Evolutionary conservation across 2,888 invertebrate species (phyloP), one percentile per base, ranked within the genome.

Genomic region (Heliconius ethilla): DNA sequence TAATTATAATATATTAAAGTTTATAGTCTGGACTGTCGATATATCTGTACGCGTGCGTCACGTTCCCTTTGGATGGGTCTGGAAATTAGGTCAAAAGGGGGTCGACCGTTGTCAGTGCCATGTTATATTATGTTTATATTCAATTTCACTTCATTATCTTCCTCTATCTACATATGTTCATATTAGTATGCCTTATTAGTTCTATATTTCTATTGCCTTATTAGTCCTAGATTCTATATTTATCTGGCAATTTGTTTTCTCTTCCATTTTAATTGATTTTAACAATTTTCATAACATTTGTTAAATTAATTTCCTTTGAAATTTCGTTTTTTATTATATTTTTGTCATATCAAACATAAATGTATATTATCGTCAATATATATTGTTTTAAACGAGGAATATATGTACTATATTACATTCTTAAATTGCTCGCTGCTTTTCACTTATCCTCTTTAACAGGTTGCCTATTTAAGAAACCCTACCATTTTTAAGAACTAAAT

Each of bases 1-100:
- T n/a, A 33, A 45, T 69, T 40, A 70, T 70, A 40, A 25, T 70
- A 70, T 70, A 63, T 9, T 27, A 37, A 72, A 62, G 15, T 25
- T 13, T 73, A 25, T 33, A 33, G 25, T 70, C 66, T 70, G 70
- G 22, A 51, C 63, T 75, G 70, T 69, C 66, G 65, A 65, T 79
- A 77, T 75, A 75, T 78, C 70, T 78, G 70, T 78, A 83, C 83
- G 86, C 87, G 84, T 91, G 90, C 92, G 92, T 93, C 92, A 92
- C 86, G 84, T 84, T 86, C 87, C 87, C 88, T 87, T 85, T 86
- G 89, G 85, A 89, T 91, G 91, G 92, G 89, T 89, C 88, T 87
- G 84, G 90, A 88, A 93, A 91, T 90, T 94, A 91, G 93, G 93
- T 93, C 93, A 93, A 89, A 89, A 88, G 90, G 91, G 93, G 93